Evolutionary conservation across 2,113 vertebrate species (phyloP).

Genomic region (Hyla sarda): DNA sequence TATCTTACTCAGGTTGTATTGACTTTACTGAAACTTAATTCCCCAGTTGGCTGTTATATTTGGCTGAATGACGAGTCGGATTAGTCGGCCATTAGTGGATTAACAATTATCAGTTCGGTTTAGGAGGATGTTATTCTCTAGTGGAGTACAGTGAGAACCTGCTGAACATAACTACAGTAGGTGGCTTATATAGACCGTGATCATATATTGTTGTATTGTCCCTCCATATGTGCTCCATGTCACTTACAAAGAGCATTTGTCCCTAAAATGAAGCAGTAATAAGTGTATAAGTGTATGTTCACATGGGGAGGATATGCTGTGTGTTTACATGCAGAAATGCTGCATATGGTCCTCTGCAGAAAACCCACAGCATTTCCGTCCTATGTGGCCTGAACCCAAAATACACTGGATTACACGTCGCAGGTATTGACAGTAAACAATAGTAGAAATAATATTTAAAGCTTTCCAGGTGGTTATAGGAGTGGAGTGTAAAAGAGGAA

Average conservation of each 20-base stretch:
- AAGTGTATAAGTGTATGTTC: too few relatives aligned
- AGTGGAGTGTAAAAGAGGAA: too few relatives aligned
- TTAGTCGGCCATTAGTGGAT: constrained; percentile 2
- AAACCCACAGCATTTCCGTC: too few relatives aligned
- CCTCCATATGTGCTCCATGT: not conserved
- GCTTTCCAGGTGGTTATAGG: too few relatives aligned
- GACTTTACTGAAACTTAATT: not conserved
- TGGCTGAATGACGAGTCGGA: not conserved
- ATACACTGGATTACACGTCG: too few relatives aligned
- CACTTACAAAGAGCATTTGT: not conserved
- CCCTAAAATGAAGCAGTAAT: not conserved
- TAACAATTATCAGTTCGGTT: not conserved
- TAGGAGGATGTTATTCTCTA: not conserved
- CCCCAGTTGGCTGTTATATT: not conserved
- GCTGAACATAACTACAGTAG: not conserved
- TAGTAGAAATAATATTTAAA: too few relatives aligned
- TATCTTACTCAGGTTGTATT: not conserved
- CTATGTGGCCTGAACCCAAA: too few relatives aligned
- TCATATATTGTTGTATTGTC: not conserved
- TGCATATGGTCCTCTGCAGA: too few relatives aligned
- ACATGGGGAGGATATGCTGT: too few relatives aligned
- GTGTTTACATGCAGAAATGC: too few relatives aligned
- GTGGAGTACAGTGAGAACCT: not conserved
- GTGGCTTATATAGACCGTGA: not conserved
- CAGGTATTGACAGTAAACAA: too few relatives aligned